phyloP scores from a whole-genome alignment of 2,888 invertebrate species.

The Drosophila histrio region DNA sequence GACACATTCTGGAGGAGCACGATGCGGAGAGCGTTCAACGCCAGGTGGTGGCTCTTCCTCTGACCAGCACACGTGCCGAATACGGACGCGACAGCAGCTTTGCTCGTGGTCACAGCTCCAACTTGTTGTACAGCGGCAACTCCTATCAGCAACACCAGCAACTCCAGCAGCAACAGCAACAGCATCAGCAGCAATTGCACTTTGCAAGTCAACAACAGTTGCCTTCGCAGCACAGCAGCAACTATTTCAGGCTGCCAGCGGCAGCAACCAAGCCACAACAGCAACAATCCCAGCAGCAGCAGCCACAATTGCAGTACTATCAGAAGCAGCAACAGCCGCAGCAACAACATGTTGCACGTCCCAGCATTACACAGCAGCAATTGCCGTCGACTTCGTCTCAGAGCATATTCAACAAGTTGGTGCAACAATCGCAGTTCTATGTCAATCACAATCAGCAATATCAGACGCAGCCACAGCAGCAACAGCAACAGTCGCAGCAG shows the following conservation, averaged over 20 bases:
- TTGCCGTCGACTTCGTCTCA: conserved; percentile 67
- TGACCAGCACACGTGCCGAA: conserved; percentile 72
- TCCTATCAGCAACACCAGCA: conserved; percentile 26
- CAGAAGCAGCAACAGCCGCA: conserved; percentile 38
- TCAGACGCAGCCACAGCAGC: conserved; percentile 49
- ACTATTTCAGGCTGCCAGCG: conserved; percentile 37
- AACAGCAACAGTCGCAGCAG: conserved; percentile 40
- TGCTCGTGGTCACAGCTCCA: conserved; percentile 54
- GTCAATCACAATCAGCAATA: conserved; percentile 79
- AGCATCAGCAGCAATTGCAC: conserved; percentile 43
- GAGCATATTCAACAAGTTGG: conserved; percentile 68
- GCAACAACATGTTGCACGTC: conserved; percentile 54
- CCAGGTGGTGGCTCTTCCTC: conserved; percentile 86
- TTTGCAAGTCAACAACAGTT: conserved; percentile 66
- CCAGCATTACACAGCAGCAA: conserved; percentile 60
- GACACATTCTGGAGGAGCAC: conserved; percentile 85
- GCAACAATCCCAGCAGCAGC: conserved; percentile 27
- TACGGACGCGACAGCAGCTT: conserved; percentile 67
- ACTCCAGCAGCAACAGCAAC: conserved; percentile 20
- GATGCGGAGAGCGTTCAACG: conserved; percentile 88
- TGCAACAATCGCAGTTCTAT: conserved; percentile 77
- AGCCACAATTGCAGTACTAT: conserved; percentile 21
- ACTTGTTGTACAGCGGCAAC: conserved; percentile 48
- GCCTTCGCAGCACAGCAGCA: conserved; percentile 60
- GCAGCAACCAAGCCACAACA: conserved; percentile 20